A percentile compares a stretch with the other conserved stretches of the same genome.
phyloP scores from a whole-genome alignment of 2,113 vertebrate genomes.

The Lepisosteus oculatus region DNA sequence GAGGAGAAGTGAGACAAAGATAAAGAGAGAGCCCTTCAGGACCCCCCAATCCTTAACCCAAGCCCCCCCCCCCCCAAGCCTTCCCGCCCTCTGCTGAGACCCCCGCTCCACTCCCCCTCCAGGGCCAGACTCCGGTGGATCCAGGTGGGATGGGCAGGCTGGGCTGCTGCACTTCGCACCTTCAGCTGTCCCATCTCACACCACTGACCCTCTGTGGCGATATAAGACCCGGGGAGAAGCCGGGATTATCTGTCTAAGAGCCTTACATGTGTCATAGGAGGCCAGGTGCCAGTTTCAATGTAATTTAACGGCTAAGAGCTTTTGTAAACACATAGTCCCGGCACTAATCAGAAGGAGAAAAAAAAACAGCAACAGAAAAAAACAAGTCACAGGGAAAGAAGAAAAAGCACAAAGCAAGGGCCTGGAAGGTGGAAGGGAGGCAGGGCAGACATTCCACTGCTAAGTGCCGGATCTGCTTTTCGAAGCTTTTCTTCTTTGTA shows the following conservation, averaged over 20 bases:
- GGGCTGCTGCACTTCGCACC: conserved; percentile 58
- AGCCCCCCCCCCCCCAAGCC: not conserved
- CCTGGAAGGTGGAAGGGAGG: not conserved
- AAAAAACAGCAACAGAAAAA: conserved; percentile 56
- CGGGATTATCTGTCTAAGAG: conserved; percentile 71
- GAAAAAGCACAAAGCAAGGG: conserved; percentile 16
- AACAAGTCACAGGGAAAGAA: conserved; percentile 39
- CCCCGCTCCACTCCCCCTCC: conserved; percentile 31
- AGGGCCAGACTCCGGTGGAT: conserved; percentile 48
- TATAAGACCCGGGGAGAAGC: conserved; percentile 62
- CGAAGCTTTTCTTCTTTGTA: not conserved
- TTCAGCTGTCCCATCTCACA: conserved; percentile 57
- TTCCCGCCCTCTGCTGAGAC: not conserved
- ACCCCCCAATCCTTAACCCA: conserved; percentile 33
- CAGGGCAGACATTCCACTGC: not conserved
- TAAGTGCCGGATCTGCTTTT: conserved; percentile 3
- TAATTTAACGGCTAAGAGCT: conserved; percentile 54
- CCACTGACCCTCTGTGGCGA: conserved; percentile 67
- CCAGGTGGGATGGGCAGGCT: conserved; percentile 54
- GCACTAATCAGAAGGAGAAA: conserved; percentile 44
- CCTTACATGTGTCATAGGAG: conserved; percentile 68
- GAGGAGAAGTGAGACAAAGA: conserved; percentile 33
- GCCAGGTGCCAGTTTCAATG: conserved; percentile 61
- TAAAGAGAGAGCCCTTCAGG: conserved; percentile 19
- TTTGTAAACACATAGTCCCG: conserved; percentile 59